Conservation (phyloP, 2,888 invertebrate species). For the Steinernema carpocapsae region DNA sequence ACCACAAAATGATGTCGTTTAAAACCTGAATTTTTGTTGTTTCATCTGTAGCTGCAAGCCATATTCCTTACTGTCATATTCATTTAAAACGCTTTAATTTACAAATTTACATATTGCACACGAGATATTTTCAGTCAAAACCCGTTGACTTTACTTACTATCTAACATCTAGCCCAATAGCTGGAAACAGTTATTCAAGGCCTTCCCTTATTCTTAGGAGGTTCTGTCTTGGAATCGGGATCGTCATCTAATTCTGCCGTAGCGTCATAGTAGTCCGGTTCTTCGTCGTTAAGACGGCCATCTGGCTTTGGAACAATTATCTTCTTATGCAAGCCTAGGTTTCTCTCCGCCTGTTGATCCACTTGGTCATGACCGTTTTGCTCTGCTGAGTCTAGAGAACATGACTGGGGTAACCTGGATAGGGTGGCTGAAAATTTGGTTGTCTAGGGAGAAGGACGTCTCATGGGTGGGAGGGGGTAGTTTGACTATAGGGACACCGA, state of each 20-base stretch:
- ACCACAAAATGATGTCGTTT: too few species aligned
- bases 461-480: conserved; percentile 16
- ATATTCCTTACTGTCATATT: too few species aligned
- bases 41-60: too few species aligned
- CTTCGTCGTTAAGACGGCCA: neutral
- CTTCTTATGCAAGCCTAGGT: neutral
- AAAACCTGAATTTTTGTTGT: too few species aligned
- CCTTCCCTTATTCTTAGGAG: conserved; percentile 10
- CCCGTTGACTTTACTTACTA: neutral
- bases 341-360: conserved; percentile 26
- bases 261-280: conserved; percentile 22
- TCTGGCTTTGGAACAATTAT: neutral
- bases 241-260: conserved; percentile 15
- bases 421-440: conserved; percentile 26
- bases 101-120: neutral
- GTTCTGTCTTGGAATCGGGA: neutral
- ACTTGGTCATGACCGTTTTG: conserved; percentile 19
- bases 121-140: neutral
- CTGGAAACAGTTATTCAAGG: conserved; percentile 18
- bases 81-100: too few species aligned
- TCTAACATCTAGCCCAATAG: neutral
- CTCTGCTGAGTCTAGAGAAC: conserved; percentile 15
- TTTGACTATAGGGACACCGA: neutral
- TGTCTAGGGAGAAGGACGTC: conserved; percentile 11
- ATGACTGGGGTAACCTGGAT: conserved; percentile 22